A percentile compares a stretch with the other conserved stretches of the same genome.
Conservation (phyloP, 2,797 vertebrate species). For the Pseudochromis fuscus region DNA sequence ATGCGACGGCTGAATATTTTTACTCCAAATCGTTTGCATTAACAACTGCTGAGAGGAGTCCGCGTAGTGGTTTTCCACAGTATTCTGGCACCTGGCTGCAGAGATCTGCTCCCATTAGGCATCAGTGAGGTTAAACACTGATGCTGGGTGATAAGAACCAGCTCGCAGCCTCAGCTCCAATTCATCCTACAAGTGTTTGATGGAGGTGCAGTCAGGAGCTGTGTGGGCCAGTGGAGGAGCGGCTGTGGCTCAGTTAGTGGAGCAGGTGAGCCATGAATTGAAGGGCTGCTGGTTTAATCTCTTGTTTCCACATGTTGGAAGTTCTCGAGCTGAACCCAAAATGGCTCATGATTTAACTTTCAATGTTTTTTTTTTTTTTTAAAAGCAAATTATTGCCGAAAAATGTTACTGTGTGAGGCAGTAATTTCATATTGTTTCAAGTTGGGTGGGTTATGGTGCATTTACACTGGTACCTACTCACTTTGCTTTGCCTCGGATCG, state of each 20-base stretch:
- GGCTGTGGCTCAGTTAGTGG: not conserved
- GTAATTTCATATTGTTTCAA: too few species aligned
- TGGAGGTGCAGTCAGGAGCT: constrained; percentile 16
- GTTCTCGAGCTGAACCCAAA: not conserved
- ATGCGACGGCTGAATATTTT: not conserved
- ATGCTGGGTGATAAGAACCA: constrained; percentile 16
- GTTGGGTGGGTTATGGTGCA: too few species aligned
- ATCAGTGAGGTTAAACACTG: not conserved
- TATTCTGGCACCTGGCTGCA: constrained; percentile 15
- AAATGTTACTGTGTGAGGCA: too few species aligned
- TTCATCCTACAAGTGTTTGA: constrained; percentile 15
- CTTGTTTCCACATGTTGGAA: not conserved
- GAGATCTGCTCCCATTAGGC: constrained; percentile 4
- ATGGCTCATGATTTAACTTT: not conserved
- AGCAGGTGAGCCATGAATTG: not conserved
- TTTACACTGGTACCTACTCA: too few species aligned
- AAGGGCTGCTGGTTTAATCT: constrained; percentile 3
- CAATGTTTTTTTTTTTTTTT: too few species aligned
- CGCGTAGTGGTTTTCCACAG: constrained; percentile 7
- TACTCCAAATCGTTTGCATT: not conserved
- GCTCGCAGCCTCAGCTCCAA: not conserved
- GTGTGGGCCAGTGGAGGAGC: not conserved
- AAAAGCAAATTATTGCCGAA: not conserved
- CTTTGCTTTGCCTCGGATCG: too few species aligned
- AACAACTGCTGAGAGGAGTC: not conserved